Base-by-base conservation (phyloP, 92 coral and sea anemone species). In the Heliopora coerulea region DNA sequence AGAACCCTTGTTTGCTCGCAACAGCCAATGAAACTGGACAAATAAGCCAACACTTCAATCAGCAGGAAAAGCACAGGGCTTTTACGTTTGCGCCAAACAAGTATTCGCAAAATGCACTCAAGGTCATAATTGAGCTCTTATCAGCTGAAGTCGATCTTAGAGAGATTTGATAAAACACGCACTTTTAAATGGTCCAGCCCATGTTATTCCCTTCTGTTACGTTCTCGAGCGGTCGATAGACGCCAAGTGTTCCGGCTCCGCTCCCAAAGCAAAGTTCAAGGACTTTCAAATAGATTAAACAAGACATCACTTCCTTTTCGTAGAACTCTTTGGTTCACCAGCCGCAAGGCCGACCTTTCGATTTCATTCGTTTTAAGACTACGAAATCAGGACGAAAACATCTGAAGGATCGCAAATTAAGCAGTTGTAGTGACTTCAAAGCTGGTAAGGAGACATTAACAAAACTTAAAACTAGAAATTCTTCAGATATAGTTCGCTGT, bases 111-210 rank as follows among this genome's bases (percentile, higher is more conserved):
- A 3, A 67, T 67, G 74, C 49, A 67, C 58, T 59, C 54, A 26
- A 67, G 74, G 74, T 67, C 59, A 67, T 46, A 44, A 67, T 26
- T 44, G 29, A 44, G 23, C 74, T 67, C 52, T 46, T 67, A 67
- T 67, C 74, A 15, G 39, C 54, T 67, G 59, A 29, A 58, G 74
- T 67, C 74, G 33, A 48, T 67, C 74, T 48, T 46, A 58, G 54
- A 56, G 19, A 54, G 33, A 28, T 46, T 44, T 27, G 74, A 67
- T 67, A 67, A 67, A 67, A 49, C 74, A 49, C 74, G 26, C 27
- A 67, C 52, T 67, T 67, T 65, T 65, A 65, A 65, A 65, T 42
- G 48, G 74, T 6, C 74, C 34, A 28, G 58, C 41, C 29, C 32
- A 21, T 3, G n/a, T 46, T 15, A 46, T 46, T 46, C 15, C 15